A percentile compares a stretch with the other conserved stretches of the same genome.
Conservation (phyloP, 2,888 invertebrate genomes). For the Zele albiditarsus region DNA sequence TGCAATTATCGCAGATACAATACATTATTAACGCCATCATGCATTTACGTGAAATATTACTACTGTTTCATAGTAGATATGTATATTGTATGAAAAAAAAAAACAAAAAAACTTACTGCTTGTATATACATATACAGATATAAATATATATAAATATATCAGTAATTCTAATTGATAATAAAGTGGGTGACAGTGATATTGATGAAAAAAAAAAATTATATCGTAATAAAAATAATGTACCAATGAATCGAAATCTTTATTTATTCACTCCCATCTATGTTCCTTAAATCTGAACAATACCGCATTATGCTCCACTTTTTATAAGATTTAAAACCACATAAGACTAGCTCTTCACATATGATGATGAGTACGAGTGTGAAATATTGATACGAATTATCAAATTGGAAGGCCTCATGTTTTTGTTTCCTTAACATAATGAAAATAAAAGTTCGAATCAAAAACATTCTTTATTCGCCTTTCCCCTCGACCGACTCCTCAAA, state of each 20-base stretch:
- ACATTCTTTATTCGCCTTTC: background rate
- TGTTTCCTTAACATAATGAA: background rate
- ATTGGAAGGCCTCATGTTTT: background rate
- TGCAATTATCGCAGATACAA: constrained; percentile 46
- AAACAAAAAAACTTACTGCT: constrained; percentile 62
- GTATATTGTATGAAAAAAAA: constrained; percentile 50
- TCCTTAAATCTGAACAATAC: background rate
- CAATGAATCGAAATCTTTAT: constrained; percentile 45
- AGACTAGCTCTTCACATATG: background rate
- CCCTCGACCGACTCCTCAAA: background rate
- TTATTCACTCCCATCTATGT: constrained; percentile 22
- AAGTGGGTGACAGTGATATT: constrained; percentile 49
- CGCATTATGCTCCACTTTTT: background rate
- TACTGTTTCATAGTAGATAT: constrained; percentile 53
- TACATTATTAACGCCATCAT: constrained; percentile 38
- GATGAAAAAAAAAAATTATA: constrained; percentile 53
- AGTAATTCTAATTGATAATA: constrained; percentile 35
- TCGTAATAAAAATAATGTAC: constrained; percentile 67
- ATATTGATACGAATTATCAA: background rate
- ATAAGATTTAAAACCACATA: background rate
- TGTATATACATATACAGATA: constrained; percentile 62
- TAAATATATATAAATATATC: constrained; percentile 42
- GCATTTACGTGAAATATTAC: constrained; percentile 46
- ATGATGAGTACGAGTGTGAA: background rate
- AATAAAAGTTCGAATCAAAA: background rate